phyloP scores from a whole-genome alignment of 2,113 vertebrate species.

The Orycteropus afer region DNA sequence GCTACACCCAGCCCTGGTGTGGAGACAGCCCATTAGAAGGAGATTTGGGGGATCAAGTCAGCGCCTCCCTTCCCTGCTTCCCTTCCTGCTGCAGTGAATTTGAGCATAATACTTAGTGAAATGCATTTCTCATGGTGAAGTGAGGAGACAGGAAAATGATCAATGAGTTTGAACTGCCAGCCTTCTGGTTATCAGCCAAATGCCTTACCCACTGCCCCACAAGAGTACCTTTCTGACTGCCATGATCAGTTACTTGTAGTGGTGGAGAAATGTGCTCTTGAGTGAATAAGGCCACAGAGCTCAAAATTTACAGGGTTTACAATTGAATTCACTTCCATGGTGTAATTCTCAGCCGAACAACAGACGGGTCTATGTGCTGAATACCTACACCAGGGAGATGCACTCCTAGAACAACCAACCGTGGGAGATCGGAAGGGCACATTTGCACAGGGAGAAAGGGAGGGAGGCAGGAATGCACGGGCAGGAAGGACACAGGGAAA shows the following conservation, averaged over 20 bases:
- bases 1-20: neutral
- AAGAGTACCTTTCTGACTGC: no score
- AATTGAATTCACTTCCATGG: no score
- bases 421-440: no score
- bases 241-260: neutral
- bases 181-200: no score
- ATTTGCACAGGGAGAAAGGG: no score
- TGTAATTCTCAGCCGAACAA: no score
- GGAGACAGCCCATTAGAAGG: neutral
- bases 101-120: neutral
- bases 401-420: no score
- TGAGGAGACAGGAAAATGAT: neutral
- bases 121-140: constrained; percentile 32
- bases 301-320: neutral
- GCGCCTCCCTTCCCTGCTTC: fast-evolving
- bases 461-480: no score
- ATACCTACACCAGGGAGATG: no score
- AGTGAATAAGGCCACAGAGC: neutral
- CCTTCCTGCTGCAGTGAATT: neutral
- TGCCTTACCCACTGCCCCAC: neutral
- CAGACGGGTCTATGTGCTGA: no score
- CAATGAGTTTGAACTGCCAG: no score
- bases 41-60: neutral
- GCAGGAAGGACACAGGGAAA: no score
- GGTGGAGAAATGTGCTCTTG: neutral